These are phyloP conservation scores for Esox niger DNA, from an alignment of 2,113 vertebrate species.

Conservation along the genomic window DNA sequence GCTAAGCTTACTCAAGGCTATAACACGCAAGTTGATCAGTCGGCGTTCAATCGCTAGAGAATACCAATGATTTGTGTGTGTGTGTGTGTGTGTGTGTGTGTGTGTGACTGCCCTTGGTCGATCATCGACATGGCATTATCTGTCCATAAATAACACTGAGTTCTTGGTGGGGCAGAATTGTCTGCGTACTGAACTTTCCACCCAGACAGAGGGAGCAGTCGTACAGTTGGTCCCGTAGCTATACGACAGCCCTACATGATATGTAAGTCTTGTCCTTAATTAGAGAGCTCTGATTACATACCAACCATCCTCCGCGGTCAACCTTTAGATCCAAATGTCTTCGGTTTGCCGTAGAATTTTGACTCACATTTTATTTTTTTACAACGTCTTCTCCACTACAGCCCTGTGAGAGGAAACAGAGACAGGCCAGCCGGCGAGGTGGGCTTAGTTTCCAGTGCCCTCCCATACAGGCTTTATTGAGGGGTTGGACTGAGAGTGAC, in stretches of 20 bases:
- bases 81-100: not conserved
- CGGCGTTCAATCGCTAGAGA: not conserved
- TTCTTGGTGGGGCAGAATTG: not conserved
- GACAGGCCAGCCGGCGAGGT: not conserved
- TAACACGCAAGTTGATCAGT: conserved; percentile 8
- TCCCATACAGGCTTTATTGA: not conserved
- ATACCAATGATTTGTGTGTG: not conserved
- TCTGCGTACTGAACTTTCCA: not conserved
- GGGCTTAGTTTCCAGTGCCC: too few relatives aligned
- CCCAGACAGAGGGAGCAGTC: not conserved
- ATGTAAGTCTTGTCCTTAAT: not conserved
- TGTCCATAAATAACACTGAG: not conserved
- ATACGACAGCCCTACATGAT: not conserved
- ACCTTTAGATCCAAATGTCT: not conserved
- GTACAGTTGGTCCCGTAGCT: not conserved
- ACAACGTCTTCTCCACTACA: too few relatives aligned
- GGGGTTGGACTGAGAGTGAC: not conserved
- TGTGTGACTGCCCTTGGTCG: not conserved
- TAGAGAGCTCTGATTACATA: not conserved
- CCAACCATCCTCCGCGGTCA: not conserved
- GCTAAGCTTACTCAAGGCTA: not conserved
- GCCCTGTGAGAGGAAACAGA: not conserved
- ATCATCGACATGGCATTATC: not conserved
- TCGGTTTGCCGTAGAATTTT: not conserved
- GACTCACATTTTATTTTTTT: not conserved